Conservation (phyloP, 2,113 vertebrate species). For the Sylvietta virens region DNA sequence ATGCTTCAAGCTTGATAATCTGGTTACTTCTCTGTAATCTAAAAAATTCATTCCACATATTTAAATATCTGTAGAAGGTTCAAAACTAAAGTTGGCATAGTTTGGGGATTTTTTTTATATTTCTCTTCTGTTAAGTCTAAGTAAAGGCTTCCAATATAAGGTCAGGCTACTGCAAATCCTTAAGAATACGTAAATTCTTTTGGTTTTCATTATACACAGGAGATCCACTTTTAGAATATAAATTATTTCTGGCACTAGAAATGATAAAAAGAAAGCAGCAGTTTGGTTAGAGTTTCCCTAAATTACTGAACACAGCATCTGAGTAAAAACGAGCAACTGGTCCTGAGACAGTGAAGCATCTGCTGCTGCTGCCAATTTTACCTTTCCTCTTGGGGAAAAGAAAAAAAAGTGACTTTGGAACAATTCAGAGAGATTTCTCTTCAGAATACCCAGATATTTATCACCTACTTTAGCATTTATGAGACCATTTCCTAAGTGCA, state of each 20-base stretch:
- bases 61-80: background rate
- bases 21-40: background rate
- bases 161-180: background rate
- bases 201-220: background rate
- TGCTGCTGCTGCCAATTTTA: background rate
- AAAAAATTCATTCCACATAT: background rate
- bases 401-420: background rate
- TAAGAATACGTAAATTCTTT: background rate
- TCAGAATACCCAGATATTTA: constrained; percentile 8
- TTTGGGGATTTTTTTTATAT: background rate
- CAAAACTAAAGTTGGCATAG: background rate
- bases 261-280: background rate
- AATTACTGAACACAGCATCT: background rate
- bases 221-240: background rate
- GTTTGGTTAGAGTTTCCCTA: background rate
- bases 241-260: background rate
- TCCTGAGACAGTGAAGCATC: background rate
- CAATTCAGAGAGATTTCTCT: background rate
- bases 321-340: background rate
- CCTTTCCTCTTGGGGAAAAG: background rate
- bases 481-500: background rate
- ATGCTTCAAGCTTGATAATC: background rate
- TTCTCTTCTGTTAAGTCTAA: background rate
- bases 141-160: background rate
- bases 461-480: constrained; percentile 10